Evolutionary conservation across 2,797 vertebrate species (phyloP).

Genomic region (Rachycentron canadum): DNA sequence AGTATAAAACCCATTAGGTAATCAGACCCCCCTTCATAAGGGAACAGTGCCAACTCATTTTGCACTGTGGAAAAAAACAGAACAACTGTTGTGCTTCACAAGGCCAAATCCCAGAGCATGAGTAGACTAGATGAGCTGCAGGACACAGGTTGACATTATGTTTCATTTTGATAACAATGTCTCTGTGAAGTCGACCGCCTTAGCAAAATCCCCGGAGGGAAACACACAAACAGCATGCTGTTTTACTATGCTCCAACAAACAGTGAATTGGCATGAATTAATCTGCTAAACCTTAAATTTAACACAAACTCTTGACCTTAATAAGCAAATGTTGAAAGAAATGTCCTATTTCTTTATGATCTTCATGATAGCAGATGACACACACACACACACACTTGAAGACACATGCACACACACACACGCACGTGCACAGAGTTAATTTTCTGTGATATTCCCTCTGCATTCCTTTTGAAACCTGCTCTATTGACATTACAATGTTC

Average conservation of each 20-base stretch:
- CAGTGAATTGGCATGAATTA: constrained; percentile 26
- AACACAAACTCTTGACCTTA: background rate
- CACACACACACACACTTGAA: constrained; percentile 3
- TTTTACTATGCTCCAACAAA: constrained; percentile 15
- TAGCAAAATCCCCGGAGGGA: constrained; percentile 34
- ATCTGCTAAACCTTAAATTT: constrained; percentile 16
- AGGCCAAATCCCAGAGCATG: constrained; percentile 58
- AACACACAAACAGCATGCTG: constrained; percentile 10
- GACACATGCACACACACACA: constrained; percentile 10
- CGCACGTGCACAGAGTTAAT: constrained; percentile 40
- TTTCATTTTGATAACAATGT: constrained; percentile 72
- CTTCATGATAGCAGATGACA: background rate
- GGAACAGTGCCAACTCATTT: constrained; percentile 58
- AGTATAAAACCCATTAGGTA: constrained; percentile 54
- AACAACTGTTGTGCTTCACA: constrained; percentile 66
- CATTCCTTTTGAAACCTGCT: constrained; percentile 62
- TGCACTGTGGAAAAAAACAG: constrained; percentile 47
- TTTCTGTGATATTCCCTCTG: constrained; percentile 64
- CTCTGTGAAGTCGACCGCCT: constrained; percentile 41
- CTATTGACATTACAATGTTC: constrained; percentile 64
- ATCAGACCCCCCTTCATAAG: constrained; percentile 33
- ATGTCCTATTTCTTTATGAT: background rate
- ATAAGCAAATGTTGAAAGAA: constrained; percentile 1
- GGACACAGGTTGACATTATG: constrained; percentile 61
- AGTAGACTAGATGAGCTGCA: constrained; percentile 65